phyloP scores from a whole-genome alignment of 2,888 invertebrate genomes.

The Lumbricus terrestris region DNA sequence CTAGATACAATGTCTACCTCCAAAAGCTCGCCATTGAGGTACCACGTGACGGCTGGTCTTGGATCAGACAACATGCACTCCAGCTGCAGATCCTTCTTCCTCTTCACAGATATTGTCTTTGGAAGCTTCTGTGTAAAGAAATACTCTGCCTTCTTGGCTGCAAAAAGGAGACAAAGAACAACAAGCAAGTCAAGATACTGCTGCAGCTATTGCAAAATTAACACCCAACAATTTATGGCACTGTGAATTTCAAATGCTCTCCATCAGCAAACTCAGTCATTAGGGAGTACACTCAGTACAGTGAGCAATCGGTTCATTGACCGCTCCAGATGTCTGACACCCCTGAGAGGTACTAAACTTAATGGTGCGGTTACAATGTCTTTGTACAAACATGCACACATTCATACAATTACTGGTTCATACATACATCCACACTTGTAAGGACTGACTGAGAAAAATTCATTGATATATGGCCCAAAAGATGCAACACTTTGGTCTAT shows the following conservation, averaged over 20 bases:
- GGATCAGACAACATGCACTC: conserved; percentile 92
- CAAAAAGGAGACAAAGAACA: neutral
- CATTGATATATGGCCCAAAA: neutral
- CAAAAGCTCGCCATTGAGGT: conserved; percentile 85
- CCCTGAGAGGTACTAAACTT: too few species aligned
- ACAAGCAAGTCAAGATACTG: too few species aligned
- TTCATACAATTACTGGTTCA: neutral
- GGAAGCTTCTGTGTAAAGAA: conserved; percentile 86
- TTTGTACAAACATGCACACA: neutral
- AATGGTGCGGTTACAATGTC: neutral
- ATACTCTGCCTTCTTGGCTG: conserved; percentile 90
- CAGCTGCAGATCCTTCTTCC: conserved; percentile 82
- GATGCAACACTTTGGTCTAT: neutral
- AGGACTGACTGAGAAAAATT: too few species aligned
- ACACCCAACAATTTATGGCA: neutral
- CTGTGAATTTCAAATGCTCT: too few species aligned
- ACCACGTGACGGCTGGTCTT: conserved; percentile 85
- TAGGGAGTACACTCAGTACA: too few species aligned
- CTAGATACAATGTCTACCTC: conserved; percentile 54
- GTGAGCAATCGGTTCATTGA: too few species aligned
- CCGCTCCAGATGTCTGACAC: too few species aligned
- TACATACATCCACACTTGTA: neutral
- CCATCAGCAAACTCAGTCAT: too few species aligned
- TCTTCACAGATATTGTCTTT: conserved; percentile 84
- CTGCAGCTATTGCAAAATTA: neutral